phyloP scores from a whole-genome alignment of 2,888 invertebrate species.

The Mimachlamys varia region DNA sequence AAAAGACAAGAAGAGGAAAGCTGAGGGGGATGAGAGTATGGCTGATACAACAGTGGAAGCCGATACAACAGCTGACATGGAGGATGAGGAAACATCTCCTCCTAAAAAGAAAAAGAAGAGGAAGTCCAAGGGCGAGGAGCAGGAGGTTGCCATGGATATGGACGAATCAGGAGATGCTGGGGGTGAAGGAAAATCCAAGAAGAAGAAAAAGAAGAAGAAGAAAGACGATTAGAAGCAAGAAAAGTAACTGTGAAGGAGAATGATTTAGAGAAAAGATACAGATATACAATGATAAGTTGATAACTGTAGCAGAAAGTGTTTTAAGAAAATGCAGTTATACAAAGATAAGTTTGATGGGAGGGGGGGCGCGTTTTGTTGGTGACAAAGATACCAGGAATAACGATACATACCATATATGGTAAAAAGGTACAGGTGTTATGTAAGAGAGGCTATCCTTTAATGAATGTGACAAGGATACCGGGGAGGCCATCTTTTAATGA shows the following conservation, averaged over 20 bases:
- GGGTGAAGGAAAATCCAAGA: slow-evolving; percentile 59
- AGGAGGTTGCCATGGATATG: slow-evolving; percentile 53
- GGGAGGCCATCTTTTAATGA: neutral
- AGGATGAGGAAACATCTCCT: slow-evolving; percentile 49
- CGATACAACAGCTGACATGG: slow-evolving; percentile 43
- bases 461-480: neutral
- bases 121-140: slow-evolving; percentile 57
- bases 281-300: too few species aligned
- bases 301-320: too few species aligned
- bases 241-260: too few species aligned
- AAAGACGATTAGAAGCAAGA: slow-evolving; percentile 39
- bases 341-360: too few species aligned
- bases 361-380: too few species aligned
- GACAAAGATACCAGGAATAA: too few species aligned
- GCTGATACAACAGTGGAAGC: slow-evolving; percentile 47
- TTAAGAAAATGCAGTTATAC: too few species aligned
- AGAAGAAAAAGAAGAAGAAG: slow-evolving; percentile 73
- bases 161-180: slow-evolving; percentile 53
- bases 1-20: slow-evolving; percentile 61
- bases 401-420: neutral
- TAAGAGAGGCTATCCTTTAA: neutral
- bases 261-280: too few species aligned
- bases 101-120: slow-evolving; percentile 68
- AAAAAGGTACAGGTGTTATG: neutral
- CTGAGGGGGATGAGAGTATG: slow-evolving; percentile 42